A percentile compares a stretch with the other conserved stretches of the same genome.
Conservation (phyloP, 2,797 vertebrate genomes). For the Hippopotamyrus pictus region DNA sequence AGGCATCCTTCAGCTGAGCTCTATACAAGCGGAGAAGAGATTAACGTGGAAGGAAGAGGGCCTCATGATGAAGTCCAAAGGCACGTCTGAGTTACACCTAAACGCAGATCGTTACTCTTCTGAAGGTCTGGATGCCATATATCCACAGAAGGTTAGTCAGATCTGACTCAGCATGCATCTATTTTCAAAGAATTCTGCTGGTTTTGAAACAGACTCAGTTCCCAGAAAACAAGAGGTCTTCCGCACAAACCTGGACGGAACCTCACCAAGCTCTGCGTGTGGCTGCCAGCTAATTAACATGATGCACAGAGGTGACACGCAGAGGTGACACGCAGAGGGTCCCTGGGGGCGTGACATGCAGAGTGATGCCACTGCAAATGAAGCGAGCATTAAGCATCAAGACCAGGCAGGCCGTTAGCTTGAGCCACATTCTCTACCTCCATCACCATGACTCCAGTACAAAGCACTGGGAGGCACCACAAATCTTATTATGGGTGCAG, state of each 20-base stretch:
- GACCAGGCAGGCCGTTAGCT: not conserved
- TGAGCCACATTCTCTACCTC: not conserved
- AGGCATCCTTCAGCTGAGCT: constrained; percentile 40
- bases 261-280: not conserved
- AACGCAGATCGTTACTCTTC: not conserved
- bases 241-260: not conserved
- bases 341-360: not conserved
- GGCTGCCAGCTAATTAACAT: not conserved
- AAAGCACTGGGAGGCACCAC: not conserved
- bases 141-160: not conserved
- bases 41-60: not conserved
- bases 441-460: not conserved
- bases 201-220: not conserved
- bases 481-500: not conserved
- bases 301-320: not conserved
- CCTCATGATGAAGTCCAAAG: not conserved
- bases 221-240: not conserved
- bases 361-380: not conserved
- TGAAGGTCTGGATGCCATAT: not conserved
- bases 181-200: not conserved
- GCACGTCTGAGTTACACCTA: not conserved
- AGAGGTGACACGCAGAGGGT: not conserved
- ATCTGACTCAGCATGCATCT: not conserved
- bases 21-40: constrained; percentile 54
- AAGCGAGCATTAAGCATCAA: not conserved